Percentiles rank a stretch among this genome's conserved stretches.
Evolutionary conservation across 2,797 vertebrate species (phyloP).

Genomic region (Gymnoscopelus braueri): DNA sequence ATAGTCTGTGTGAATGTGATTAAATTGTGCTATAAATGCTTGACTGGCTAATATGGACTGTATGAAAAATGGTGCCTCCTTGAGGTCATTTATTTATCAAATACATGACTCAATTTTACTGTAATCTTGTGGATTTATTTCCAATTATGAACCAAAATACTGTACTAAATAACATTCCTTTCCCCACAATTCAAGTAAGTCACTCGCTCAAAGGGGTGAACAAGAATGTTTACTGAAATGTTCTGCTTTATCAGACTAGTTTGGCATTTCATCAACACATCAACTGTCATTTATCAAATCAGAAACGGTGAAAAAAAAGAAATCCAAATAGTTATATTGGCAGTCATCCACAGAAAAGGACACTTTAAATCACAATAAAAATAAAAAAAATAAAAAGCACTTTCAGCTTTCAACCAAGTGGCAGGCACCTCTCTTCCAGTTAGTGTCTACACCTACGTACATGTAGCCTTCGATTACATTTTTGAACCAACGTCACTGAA

Average conservation of each 20-base stretch:
- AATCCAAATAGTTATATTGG: constrained; percentile 52
- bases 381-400: constrained; percentile 33
- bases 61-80: not conserved
- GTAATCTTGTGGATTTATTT: not conserved
- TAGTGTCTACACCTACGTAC: constrained; percentile 22
- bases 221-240: constrained; percentile 72
- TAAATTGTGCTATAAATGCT: not conserved
- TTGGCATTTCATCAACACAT: constrained; percentile 31
- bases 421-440: constrained; percentile 26
- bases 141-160: not conserved
- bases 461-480: constrained; percentile 14
- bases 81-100: not conserved
- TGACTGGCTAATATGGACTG: not conserved
- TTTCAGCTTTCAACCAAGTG: constrained; percentile 33
- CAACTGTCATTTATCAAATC: constrained; percentile 47
- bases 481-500: constrained; percentile 5
- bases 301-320: constrained; percentile 30
- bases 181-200: not conserved
- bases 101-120: not conserved
- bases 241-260: constrained; percentile 41
- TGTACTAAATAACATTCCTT: not conserved
- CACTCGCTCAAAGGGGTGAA: constrained; percentile 30
- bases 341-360: constrained; percentile 56
- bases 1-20: too few species aligned
- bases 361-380: constrained; percentile 56